A percentile compares a stretch with the other conserved stretches of the same genome.
These are phyloP conservation scores for Phyllopteryx taeniolatus DNA, from an alignment of 2,113 vertebrate genomes.

Conservation along the genomic window DNA sequence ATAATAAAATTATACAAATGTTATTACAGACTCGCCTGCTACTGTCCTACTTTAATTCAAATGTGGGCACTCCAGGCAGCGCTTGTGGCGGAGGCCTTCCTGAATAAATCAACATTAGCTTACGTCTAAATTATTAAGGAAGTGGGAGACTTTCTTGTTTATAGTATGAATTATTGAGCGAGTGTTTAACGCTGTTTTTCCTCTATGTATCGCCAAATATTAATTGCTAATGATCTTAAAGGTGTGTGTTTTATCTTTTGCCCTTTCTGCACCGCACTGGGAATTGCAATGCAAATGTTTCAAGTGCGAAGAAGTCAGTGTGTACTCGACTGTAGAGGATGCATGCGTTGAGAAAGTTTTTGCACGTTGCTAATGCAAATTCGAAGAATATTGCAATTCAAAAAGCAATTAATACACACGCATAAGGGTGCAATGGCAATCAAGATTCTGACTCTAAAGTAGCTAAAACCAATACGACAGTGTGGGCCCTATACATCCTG, in stretches of 20 bases:
- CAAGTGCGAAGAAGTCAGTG: constrained; percentile 28
- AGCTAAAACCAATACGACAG: no score
- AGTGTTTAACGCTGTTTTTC: constrained; percentile 82
- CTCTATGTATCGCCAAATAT: constrained; percentile 74
- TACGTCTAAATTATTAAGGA: constrained; percentile 99
- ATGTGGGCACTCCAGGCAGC: constrained; percentile 87
- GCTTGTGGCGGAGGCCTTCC: constrained; percentile 93
- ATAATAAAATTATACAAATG: constrained; percentile 99
- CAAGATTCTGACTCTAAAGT: no score
- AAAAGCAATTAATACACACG: no score
- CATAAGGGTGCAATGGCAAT: no score
- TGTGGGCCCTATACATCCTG: no score
- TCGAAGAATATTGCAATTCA: not conserved
- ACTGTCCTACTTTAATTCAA: constrained; percentile 99
- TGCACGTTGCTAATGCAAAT: not conserved
- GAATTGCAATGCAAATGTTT: constrained; percentile 36
- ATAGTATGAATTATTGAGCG: constrained; percentile 98
- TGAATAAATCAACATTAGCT: constrained; percentile 99
- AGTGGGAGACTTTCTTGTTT: constrained; percentile 97
- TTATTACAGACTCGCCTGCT: constrained; percentile 99
- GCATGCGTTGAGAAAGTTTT: not conserved
- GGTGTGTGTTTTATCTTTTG: constrained; percentile 72
- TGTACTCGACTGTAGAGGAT: constrained; percentile 16
- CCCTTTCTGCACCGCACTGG: constrained; percentile 43
- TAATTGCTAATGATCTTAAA: constrained; percentile 80